Conservation (phyloP, 53 echinoderm and acorn worm genomes). For the Stichopus horrens region DNA sequence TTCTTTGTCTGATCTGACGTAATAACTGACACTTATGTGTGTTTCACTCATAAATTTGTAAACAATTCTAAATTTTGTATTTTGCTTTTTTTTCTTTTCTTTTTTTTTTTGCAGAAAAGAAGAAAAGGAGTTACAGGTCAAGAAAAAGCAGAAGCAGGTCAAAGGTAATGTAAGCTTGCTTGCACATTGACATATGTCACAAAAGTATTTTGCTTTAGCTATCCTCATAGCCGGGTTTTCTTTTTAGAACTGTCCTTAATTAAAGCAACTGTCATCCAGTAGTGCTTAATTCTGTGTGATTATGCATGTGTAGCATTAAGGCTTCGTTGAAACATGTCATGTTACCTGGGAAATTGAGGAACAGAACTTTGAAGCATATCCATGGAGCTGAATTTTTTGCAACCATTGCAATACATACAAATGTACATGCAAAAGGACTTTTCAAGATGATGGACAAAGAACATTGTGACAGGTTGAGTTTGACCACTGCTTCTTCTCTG, state of each 20-base stretch:
- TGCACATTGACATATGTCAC: neutral
- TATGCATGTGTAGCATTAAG: too few relatives aligned
- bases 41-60: too few relatives aligned
- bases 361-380: neutral
- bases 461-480: too few relatives aligned
- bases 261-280: neutral
- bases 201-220: neutral
- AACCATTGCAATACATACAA: neutral
- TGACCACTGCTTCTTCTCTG: too few relatives aligned
- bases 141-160: slow-evolving; percentile 24
- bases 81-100: neutral
- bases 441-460: neutral
- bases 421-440: neutral
- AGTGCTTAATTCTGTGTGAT: too few relatives aligned
- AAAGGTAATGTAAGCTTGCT: slow-evolving; percentile 27
- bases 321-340: too few relatives aligned
- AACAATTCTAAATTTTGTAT: too few relatives aligned
- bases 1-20: too few relatives aligned
- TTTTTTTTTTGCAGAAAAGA: slow-evolving; percentile 7
- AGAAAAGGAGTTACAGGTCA: slow-evolving; percentile 28
- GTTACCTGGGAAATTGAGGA: too few relatives aligned
- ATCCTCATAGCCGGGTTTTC: neutral
- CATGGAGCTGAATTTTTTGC: neutral
- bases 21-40: too few relatives aligned
- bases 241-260: neutral